These are phyloP conservation scores for Steinernema khuongi DNA, from an alignment of 1,140 invertebrate species.

Conservation along the genomic window DNA sequence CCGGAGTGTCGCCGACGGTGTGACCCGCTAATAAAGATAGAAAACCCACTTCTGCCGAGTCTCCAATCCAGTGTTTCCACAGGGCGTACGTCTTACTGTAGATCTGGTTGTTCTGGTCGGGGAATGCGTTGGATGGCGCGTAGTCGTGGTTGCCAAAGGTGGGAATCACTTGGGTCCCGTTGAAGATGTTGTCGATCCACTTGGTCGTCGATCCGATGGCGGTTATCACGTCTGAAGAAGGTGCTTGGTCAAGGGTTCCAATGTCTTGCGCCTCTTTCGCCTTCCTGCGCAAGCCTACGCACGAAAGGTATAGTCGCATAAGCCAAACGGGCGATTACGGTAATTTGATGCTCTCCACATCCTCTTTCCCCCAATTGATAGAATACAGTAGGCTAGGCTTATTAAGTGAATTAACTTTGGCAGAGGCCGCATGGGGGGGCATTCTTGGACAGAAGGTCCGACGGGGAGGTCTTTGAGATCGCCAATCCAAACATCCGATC, in stretches of 20 bases:
- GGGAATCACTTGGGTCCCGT: slow-evolving; percentile 40
- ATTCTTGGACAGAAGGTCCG: no score
- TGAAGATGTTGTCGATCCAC: slow-evolving; percentile 31
- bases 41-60: slow-evolving; percentile 28
- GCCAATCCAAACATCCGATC: no score
- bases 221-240: slow-evolving; percentile 44
- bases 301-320: no score
- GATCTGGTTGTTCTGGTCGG: slow-evolving; percentile 37
- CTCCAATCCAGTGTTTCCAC: slow-evolving; percentile 49
- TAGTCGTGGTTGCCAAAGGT: slow-evolving; percentile 54
- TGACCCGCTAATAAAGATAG: not conserved
- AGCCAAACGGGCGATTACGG: no score
- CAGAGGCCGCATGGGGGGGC: no score
- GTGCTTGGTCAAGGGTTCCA: not conserved
- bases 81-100: slow-evolving; percentile 41
- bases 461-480: no score
- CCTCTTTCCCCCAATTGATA: slow-evolving; percentile 14
- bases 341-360: no score
- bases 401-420: no score
- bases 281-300: not conserved
- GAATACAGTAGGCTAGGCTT: no score
- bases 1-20: not conserved
- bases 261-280: slow-evolving; percentile 1
- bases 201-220: slow-evolving; percentile 38
- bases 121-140: slow-evolving; percentile 46